A percentile compares a stretch with the other conserved stretches of the same genome.
These are phyloP conservation scores for Botia kubotai DNA, from an alignment of 2,797 vertebrate species.

Conservation along the genomic window DNA sequence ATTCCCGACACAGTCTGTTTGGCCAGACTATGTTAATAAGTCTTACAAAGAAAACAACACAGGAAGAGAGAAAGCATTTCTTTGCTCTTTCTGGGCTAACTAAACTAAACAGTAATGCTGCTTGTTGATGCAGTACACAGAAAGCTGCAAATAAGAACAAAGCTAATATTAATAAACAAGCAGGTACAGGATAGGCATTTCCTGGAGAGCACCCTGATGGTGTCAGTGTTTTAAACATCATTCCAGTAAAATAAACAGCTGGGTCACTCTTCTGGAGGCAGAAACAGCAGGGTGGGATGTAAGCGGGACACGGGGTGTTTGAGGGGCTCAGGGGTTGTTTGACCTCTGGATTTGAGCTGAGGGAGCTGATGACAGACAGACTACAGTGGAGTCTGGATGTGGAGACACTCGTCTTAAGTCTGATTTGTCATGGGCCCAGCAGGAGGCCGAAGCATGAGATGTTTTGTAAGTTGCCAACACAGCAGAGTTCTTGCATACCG, in stretches of 20 bases:
- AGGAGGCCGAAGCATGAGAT: neutral
- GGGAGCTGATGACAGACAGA: slow-evolving; percentile 73
- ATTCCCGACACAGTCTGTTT: too few relatives aligned
- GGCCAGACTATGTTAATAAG: neutral
- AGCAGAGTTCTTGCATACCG: slow-evolving; percentile 10
- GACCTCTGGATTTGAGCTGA: slow-evolving; percentile 61
- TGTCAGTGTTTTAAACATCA: slow-evolving; percentile 36
- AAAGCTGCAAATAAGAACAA: slow-evolving; percentile 27
- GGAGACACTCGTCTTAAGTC: slow-evolving; percentile 53
- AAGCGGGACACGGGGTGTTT: slow-evolving; percentile 30
- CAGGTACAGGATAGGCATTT: neutral
- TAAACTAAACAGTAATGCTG: slow-evolving; percentile 62
- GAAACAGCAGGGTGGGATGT: slow-evolving; percentile 41
- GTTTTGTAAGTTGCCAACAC: neutral
- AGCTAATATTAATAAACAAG: neutral
- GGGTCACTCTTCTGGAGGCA: neutral
- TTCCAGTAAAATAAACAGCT: slow-evolving; percentile 34
- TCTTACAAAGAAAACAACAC: slow-evolving; percentile 51
- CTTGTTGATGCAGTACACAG: slow-evolving; percentile 43
- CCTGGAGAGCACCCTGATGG: neutral
- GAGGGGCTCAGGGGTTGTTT: slow-evolving; percentile 56
- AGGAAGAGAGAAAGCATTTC: slow-evolving; percentile 45
- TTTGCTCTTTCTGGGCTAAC: slow-evolving; percentile 57
- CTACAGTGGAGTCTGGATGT: slow-evolving; percentile 65
- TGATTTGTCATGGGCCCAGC: slow-evolving; percentile 53